phyloP scores from a whole-genome alignment of 2,888 invertebrate species.

The Eilema caniola region DNA sequence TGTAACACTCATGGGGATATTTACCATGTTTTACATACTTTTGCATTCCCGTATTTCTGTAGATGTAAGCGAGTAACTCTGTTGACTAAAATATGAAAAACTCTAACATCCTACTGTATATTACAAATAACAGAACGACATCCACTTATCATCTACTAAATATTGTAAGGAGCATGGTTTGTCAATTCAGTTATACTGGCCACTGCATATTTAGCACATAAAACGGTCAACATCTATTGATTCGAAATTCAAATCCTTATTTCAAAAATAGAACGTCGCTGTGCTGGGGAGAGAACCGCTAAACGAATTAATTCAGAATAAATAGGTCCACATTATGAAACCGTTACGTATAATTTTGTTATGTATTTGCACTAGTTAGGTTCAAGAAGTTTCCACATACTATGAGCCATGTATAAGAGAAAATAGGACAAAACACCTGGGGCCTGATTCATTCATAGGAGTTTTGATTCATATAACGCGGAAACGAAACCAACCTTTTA shows the following conservation, averaged over 20 bases:
- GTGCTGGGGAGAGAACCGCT: constrained; percentile 59
- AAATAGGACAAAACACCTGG: constrained; percentile 18
- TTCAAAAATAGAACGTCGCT: constrained; percentile 63
- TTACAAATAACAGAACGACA: constrained; percentile 38
- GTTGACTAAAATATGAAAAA: constrained; percentile 6
- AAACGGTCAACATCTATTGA: constrained; percentile 61
- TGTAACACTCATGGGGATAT: no score
- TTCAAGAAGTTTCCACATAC: constrained; percentile 8
- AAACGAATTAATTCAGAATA: constrained; percentile 47
- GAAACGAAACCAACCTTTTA: not conserved
- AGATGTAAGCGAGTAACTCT: not conserved
- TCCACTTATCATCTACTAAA: constrained; percentile 65
- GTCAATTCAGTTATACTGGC: constrained; percentile 55
- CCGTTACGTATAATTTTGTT: constrained; percentile 28
- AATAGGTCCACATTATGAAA: constrained; percentile 24
- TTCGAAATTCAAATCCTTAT: constrained; percentile 73
- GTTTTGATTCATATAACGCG: not conserved
- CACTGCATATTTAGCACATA: constrained; percentile 73
- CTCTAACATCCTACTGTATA: constrained; percentile 41
- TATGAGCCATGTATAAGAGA: not conserved
- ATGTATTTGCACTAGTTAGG: not conserved
- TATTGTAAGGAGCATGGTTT: constrained; percentile 58
- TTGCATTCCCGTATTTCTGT: not conserved
- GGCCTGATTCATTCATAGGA: not conserved
- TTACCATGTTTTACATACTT: no score